Percentiles rank a stretch among this genome's conserved stretches.
phyloP scores from a whole-genome alignment of 2,113 vertebrate species.

The Protobothrops mucrosquamatus region DNA sequence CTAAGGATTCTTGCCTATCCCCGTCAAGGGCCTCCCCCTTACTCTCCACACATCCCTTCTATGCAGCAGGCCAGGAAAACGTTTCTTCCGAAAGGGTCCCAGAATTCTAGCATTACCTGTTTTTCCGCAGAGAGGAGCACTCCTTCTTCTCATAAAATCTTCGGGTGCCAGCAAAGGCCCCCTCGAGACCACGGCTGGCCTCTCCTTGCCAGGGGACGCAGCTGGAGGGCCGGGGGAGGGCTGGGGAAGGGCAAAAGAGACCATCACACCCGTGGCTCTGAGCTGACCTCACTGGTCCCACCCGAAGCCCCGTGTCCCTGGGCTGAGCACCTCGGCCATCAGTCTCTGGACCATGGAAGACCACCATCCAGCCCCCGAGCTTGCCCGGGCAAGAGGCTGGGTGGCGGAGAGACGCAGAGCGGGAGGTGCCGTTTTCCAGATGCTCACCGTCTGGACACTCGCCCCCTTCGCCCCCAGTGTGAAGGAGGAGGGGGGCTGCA shows the following conservation, averaged over 20 bases:
- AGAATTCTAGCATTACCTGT: constrained; percentile 32
- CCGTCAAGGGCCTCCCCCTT: not conserved
- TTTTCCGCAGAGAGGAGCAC: not conserved
- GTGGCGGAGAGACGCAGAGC: not conserved
- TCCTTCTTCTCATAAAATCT: constrained; percentile 24
- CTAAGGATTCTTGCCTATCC: not conserved
- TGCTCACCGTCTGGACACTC: not conserved
- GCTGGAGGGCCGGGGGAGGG: not conserved
- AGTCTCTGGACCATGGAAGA: not conserved
- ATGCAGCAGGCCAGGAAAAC: not conserved
- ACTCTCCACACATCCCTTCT: not conserved
- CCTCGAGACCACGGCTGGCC: not conserved
- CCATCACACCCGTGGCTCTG: not conserved
- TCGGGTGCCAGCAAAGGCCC: constrained; percentile 35
- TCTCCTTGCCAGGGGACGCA: not conserved
- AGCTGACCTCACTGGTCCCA: not conserved
- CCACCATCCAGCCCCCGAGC: not conserved
- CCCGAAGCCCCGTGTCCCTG: not conserved
- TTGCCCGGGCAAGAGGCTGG: not conserved
- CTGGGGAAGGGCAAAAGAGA: constrained; percentile 8
- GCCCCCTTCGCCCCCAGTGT: not conserved
- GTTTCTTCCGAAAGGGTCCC: not conserved
- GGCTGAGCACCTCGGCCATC: not conserved
- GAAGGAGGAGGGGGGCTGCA: constrained; percentile 74
- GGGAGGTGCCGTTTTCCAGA: not conserved